A percentile compares a stretch with the other conserved stretches of the same genome.
phyloP scores from a whole-genome alignment of 2,797 vertebrate genomes.

The Okamejei kenojei region DNA sequence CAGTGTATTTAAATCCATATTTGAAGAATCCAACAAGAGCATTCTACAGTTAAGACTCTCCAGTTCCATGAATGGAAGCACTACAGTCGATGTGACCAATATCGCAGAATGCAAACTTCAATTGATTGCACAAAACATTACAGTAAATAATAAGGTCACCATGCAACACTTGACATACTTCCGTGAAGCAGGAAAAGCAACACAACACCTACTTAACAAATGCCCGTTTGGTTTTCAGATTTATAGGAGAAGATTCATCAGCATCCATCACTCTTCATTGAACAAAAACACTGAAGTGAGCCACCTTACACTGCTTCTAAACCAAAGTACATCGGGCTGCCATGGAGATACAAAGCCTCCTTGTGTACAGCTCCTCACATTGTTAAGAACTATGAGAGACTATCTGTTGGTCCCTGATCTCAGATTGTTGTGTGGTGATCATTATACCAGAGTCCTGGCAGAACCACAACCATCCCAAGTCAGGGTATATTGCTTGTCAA shows the following conservation, averaged over 20 bases:
- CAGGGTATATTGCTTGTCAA: background rate
- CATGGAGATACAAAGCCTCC: background rate
- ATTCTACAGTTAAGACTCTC: background rate
- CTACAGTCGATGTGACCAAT: background rate
- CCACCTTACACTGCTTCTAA: too few relatives aligned
- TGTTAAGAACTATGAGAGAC: background rate
- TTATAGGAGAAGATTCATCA: background rate
- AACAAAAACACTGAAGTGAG: too few relatives aligned
- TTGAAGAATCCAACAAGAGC: background rate
- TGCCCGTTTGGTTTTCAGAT: background rate
- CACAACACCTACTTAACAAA: background rate
- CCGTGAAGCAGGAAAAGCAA: background rate
- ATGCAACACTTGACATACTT: background rate
- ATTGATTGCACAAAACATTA: background rate
- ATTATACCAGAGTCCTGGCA: background rate
- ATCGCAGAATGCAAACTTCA: background rate
- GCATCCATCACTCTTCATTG: too few relatives aligned
- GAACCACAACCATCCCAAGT: background rate
- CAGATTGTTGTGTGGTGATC: background rate
- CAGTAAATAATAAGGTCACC: too few relatives aligned
- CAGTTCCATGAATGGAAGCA: background rate
- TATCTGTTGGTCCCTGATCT: background rate
- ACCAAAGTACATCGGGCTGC: too few relatives aligned
- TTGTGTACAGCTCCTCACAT: background rate
- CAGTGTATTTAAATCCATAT: background rate